A percentile compares a stretch with the other conserved stretches of the same genome.
These are phyloP conservation scores for Aphidoletes aphidimyza DNA, from an alignment of 2,888 invertebrate species.

Conservation along the genomic window DNA sequence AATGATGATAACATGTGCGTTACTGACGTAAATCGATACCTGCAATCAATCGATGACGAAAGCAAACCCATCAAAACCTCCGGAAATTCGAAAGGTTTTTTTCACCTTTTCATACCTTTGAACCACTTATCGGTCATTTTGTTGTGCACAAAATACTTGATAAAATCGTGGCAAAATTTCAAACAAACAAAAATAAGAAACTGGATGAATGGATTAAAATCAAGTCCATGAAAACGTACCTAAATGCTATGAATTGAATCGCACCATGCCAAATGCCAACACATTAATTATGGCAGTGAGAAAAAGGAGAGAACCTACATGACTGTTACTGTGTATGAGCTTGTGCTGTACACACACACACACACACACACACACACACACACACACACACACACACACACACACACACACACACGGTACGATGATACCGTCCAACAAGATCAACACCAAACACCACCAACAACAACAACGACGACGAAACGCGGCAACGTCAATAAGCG, in stretches of 20 bases:
- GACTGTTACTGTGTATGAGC: no score
- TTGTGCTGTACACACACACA: background rate
- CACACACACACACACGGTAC: background rate
- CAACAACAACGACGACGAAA: background rate
- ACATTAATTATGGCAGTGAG: background rate
- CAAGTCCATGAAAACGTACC: background rate
- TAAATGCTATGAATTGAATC: background rate
- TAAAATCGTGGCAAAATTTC: no score
- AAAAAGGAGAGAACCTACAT: conserved; percentile 31
- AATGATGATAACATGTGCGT: no score
- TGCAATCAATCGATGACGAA: no score
- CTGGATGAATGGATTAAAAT: background rate
- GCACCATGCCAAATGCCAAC: background rate
- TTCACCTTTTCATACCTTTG: no score
- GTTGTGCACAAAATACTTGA: no score
- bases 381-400: background rate
- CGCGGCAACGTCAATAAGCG: background rate
- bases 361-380: background rate
- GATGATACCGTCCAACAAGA: no score
- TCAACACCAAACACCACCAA: background rate
- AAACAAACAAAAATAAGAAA: no score
- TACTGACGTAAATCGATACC: no score
- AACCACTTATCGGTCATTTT: no score
- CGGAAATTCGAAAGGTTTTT: no score
- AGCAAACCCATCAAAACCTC: no score